Conservation (phyloP, 1,140 invertebrate genomes). For the Drosophila pseudoananassae region DNA sequence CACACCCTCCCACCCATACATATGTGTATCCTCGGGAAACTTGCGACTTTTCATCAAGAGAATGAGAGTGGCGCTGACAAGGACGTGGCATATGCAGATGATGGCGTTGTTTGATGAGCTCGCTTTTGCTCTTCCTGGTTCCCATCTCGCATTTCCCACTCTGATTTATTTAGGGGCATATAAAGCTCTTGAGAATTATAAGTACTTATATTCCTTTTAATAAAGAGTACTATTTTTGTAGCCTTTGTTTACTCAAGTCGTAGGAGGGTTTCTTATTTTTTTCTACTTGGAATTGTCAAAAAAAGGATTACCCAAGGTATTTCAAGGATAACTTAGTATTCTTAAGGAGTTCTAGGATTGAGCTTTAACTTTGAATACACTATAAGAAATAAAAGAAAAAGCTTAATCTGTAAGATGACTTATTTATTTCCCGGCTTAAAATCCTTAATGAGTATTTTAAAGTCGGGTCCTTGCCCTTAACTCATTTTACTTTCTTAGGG, state of each 20-base stretch:
- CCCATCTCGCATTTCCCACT: constrained; percentile 1
- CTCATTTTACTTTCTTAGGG: constrained; percentile 14
- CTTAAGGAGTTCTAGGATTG: no score
- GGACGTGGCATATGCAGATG: constrained; percentile 73
- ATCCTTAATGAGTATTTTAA: not conserved
- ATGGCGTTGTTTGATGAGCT: constrained; percentile 76
- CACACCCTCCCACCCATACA: not conserved
- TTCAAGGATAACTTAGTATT: no score
- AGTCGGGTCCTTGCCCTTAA: not conserved
- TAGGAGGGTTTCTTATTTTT: no score
- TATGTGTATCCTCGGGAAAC: constrained; percentile 24
- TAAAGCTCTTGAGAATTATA: not conserved
- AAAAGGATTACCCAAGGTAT: no score
- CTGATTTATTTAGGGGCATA: not conserved
- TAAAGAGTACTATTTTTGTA: not conserved
- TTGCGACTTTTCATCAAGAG: constrained; percentile 73
- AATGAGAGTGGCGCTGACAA: constrained; percentile 41
- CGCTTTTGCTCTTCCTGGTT: constrained; percentile 47
- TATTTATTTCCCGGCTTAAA: no score
- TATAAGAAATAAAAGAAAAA: no score
- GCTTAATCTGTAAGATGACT: no score
- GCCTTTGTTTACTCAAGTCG: not conserved
- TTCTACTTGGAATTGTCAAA: no score
- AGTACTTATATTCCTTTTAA: not conserved
- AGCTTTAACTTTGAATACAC: no score